phyloP scores from a whole-genome alignment of 23 tunicate species.

The Aplidium turbinatum region DNA sequence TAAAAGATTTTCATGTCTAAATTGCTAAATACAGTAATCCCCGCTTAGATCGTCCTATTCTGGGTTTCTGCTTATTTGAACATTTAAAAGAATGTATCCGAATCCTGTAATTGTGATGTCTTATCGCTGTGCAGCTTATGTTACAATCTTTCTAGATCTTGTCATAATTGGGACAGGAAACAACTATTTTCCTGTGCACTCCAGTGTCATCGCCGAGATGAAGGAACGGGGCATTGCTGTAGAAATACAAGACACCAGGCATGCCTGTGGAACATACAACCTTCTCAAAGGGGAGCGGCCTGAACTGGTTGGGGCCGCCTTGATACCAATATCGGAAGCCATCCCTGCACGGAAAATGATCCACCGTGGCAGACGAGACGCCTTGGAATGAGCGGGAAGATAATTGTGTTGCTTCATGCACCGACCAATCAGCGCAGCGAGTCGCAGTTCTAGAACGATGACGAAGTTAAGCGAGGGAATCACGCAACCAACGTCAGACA shows the following conservation, averaged over 20 bases:
- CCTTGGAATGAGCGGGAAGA: background rate
- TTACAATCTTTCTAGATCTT: conserved; percentile 26
- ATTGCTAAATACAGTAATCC: no score
- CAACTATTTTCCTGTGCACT: conserved; percentile 13
- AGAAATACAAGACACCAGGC: conserved; percentile 68
- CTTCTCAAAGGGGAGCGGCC: conserved; percentile 46
- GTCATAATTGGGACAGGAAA: conserved; percentile 80
- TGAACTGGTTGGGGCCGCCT: conserved; percentile 60
- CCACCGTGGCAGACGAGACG: background rate
- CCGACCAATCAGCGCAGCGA: no score
- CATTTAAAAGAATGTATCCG: no score
- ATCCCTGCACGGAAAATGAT: background rate
- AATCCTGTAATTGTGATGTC: background rate
- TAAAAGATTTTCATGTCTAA: no score
- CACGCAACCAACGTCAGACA: no score
- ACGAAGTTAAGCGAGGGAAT: no score
- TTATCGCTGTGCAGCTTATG: no score
- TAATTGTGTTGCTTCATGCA: no score
- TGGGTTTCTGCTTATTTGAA: no score
- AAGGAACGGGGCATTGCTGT: conserved; percentile 41
- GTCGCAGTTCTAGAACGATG: no score
- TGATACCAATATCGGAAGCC: conserved; percentile 53
- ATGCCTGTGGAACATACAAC: conserved; percentile 88
- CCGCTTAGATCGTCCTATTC: no score
- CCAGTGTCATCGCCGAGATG: conserved; percentile 31